Evolutionary conservation across 2,888 invertebrate genomes (phyloP), one percentile per base, ranked within the genome.

Genomic region (Lysandra bellargus): DNA sequence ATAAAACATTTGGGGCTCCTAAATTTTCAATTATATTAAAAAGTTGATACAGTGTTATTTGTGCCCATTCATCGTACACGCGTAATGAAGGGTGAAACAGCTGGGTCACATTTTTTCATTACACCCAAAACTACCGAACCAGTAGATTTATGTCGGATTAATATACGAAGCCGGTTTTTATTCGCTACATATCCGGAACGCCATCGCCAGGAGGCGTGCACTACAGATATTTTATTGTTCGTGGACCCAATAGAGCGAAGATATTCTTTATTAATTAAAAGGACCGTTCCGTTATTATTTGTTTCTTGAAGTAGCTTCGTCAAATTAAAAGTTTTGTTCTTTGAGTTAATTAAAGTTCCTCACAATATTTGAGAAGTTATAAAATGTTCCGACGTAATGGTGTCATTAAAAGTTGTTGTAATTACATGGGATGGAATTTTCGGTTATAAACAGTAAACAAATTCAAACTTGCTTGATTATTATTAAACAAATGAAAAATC

Each of bases 1-100:
- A 90, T 91, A 91, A 91, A 92, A 91, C 89, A 91, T 90, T 92
- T 91, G 89, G 92, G 91, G 90, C 87, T 87, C 88, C 88, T 87
- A 88, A 88, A 88, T 87, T 91, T 93, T 93, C 92, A 93, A 93
- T 93, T 92, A 93, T 90, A 92, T 93, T 93, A 93, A 93, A 94
- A 93, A 93, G 90, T 91, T 90, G 91, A 90, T 89, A 88, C 85
- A 87, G 87, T 87, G 88, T 86, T 87, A 88, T 89, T 91, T 88
- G 90, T 88, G 89, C 89, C 91, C 88, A 90, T 91, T 90, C 89
- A 89, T 88, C 85, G 86, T 84, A 85, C 85, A 88, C 85, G 90
- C 86, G 90, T 91, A 92, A 92, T 92, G 93, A 92, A 94, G 94
- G 94, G 94, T 91, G 93, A 90, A 93, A 93, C 94, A 94, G 94